A percentile compares a stretch with the other conserved stretches of the same genome.
Evolutionary conservation across 2,888 invertebrate genomes (phyloP).

Genomic region (Phlogophora meticulosa): DNA sequence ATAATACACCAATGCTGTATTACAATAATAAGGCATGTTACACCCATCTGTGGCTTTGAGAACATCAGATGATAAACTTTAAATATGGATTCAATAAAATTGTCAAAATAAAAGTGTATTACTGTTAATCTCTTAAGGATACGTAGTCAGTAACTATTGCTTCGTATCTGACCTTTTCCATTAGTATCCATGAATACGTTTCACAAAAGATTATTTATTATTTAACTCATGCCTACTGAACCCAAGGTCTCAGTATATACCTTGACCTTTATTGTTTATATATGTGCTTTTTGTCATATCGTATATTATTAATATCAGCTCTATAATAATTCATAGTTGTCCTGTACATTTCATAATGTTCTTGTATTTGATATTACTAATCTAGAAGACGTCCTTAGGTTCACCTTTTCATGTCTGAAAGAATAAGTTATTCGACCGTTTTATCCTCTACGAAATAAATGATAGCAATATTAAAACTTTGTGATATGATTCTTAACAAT

Average conservation of each 20-base stretch:
- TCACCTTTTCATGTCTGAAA: constrained; percentile 40
- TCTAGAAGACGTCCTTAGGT: constrained; percentile 14
- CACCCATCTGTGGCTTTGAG: too few relatives aligned
- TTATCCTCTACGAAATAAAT: constrained; percentile 15
- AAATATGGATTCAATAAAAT: background rate
- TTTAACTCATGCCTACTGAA: constrained; percentile 11
- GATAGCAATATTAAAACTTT: constrained; percentile 8
- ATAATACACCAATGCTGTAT: too few relatives aligned
- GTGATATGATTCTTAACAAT: constrained; percentile 7
- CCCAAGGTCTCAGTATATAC: background rate
- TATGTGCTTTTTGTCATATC: background rate
- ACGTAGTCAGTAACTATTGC: too few relatives aligned
- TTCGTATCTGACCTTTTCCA: too few relatives aligned
- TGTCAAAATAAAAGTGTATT: background rate
- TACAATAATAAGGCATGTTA: too few relatives aligned
- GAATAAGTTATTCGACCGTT: constrained; percentile 32
- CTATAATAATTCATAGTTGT: constrained; percentile 35
- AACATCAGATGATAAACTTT: too few relatives aligned
- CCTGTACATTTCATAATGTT: constrained; percentile 8
- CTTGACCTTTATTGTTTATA: constrained; percentile 25
- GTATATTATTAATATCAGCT: constrained; percentile 31
- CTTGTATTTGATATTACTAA: background rate
- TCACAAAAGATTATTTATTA: background rate
- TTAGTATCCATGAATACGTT: too few relatives aligned
- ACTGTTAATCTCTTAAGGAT: too few relatives aligned